Percentiles rank a stretch among this genome's conserved stretches.
phyloP scores from a whole-genome alignment of 1,140 invertebrate species.

The Rhopalosiphum padi region DNA sequence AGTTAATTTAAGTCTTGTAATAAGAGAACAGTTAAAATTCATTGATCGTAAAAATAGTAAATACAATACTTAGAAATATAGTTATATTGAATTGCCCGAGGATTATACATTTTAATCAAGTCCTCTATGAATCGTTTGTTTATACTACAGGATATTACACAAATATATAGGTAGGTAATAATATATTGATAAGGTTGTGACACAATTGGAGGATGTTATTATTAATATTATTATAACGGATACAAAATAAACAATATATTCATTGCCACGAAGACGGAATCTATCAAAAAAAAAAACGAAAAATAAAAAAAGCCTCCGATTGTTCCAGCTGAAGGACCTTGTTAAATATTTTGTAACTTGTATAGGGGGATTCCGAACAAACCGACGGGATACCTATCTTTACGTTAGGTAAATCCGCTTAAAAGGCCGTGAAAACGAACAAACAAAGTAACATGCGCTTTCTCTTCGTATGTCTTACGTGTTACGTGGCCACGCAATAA shows the following conservation, averaged over 20 bases:
- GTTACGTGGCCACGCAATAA: neutral
- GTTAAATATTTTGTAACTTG: neutral
- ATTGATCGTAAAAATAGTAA: too few relatives aligned
- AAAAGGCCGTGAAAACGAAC: slow-evolving; percentile 43
- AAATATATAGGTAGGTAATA: neutral
- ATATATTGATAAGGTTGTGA: neutral
- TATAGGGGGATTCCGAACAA: neutral
- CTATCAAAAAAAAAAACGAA: neutral
- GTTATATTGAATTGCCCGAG: neutral
- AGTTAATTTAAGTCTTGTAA: too few relatives aligned
- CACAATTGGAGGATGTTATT: neutral
- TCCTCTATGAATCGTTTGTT: neutral
- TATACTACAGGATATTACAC: neutral
- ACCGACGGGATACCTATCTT: slow-evolving; percentile 11
- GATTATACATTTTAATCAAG: neutral
- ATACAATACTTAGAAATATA: too few relatives aligned
- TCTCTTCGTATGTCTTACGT: neutral
- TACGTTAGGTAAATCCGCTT: neutral
- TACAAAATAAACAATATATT: neutral
- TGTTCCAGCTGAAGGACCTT: neutral
- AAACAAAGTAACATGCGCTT: slow-evolving; percentile 29
- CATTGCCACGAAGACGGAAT: neutral
- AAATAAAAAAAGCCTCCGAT: neutral
- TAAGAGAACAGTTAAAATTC: too few relatives aligned
- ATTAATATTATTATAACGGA: neutral